These are phyloP conservation scores for Neosilurus hyrtlii DNA, from an alignment of 2,797 vertebrate species.

Conservation along the genomic window DNA sequence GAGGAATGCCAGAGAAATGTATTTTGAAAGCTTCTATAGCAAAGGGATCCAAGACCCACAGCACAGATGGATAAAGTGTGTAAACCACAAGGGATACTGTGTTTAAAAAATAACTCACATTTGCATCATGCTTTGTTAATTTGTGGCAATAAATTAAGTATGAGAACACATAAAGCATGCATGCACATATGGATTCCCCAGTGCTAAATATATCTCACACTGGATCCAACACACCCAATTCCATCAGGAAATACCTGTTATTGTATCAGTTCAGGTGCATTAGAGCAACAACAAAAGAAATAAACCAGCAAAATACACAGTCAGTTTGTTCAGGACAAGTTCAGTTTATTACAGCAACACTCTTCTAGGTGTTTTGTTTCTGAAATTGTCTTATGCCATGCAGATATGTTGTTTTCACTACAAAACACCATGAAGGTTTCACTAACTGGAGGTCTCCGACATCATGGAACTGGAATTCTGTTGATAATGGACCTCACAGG, in stretches of 20 bases:
- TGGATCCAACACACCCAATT: background rate
- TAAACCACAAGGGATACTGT: no score
- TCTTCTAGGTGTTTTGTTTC: background rate
- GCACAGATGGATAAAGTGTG: no score
- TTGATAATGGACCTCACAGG: conserved; percentile 83
- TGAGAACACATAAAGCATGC: no score
- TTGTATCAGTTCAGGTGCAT: background rate
- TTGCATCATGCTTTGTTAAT: no score
- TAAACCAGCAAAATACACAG: background rate
- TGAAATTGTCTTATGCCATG: background rate
- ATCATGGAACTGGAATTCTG: conserved; percentile 97
- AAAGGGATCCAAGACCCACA: no score
- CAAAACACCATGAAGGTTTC: conserved; percentile 97
- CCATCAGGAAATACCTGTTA: background rate
- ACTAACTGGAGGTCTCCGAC: conserved; percentile 87
- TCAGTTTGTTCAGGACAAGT: background rate
- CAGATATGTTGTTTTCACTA: conserved; percentile 92
- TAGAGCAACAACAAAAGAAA: background rate
- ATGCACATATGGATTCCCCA: no score
- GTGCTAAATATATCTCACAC: no score
- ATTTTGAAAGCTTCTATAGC: no score
- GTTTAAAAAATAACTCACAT: no score
- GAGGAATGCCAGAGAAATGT: no score
- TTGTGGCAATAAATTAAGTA: no score
- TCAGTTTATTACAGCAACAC: background rate